Conservation (phyloP, 2,888 invertebrate species). For the Dasypolia templi region DNA sequence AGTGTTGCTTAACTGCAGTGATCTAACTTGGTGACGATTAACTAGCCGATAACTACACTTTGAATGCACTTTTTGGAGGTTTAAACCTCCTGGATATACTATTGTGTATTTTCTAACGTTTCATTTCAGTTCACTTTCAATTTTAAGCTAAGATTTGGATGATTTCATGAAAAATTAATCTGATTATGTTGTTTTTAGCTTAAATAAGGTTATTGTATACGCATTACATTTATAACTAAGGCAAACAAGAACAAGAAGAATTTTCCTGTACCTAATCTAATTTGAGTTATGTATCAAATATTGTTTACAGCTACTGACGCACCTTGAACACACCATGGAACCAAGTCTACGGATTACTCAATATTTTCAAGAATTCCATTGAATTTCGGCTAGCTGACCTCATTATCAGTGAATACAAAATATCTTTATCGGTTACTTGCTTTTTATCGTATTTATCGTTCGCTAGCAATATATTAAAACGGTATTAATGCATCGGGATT, state of each 20-base stretch:
- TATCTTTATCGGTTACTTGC: constrained; percentile 67
- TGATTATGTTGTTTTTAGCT: background rate
- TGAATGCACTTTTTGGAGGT: constrained; percentile 22
- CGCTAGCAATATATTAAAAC: constrained; percentile 64
- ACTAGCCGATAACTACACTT: constrained; percentile 30
- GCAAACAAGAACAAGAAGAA: background rate
- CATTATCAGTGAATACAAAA: constrained; percentile 65
- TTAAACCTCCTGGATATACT: constrained; percentile 7
- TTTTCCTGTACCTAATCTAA: constrained; percentile 7
- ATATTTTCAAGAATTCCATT: constrained; percentile 50
- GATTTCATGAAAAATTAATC: background rate
- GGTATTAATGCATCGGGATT: constrained; percentile 60
- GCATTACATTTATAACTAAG: background rate
- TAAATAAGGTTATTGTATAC: background rate
- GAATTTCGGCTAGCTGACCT: constrained; percentile 52
- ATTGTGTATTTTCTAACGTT: constrained; percentile 25
- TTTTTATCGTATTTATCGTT: constrained; percentile 70
- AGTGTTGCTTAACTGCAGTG: constrained; percentile 57
- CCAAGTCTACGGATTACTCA: constrained; percentile 25
- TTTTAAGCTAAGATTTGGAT: background rate
- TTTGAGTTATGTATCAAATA: constrained; percentile 9
- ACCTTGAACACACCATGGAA: constrained; percentile 13
- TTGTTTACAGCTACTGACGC: background rate
- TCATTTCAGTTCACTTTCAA: constrained; percentile 1
- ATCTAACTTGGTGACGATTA: constrained; percentile 57